Percentiles rank a stretch among this genome's conserved stretches.
Evolutionary conservation across 2,797 vertebrate species (phyloP).

Genomic region (Gymnothorax reevesii): DNA sequence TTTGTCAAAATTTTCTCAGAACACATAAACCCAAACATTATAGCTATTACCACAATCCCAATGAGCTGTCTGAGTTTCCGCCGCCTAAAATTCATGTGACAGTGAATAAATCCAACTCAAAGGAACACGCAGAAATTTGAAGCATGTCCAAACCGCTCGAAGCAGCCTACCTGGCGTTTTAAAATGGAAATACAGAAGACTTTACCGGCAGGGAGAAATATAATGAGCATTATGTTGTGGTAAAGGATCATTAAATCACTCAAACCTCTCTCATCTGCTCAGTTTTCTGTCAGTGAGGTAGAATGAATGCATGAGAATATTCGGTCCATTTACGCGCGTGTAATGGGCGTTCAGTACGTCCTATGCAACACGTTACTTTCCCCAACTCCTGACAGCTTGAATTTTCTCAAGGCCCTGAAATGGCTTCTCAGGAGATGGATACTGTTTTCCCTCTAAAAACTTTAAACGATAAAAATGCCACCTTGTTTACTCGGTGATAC

Average conservation of each 20-base stretch:
- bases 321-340: slow-evolving; percentile 11
- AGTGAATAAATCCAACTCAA: neutral
- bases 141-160: neutral
- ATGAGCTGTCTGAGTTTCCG: neutral
- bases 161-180: neutral
- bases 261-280: neutral
- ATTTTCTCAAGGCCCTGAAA: neutral
- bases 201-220: neutral
- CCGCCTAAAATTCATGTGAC: neutral
- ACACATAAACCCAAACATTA: neutral
- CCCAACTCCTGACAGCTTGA: neutral
- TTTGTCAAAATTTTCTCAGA: neutral
- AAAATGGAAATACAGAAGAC: neutral
- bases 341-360: neutral
- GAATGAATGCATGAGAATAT: neutral
- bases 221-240: neutral
- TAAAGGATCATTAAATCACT: neutral
- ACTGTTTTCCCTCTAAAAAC: neutral
- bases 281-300: neutral
- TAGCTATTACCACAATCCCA: neutral
- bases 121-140: no score
- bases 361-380: neutral
- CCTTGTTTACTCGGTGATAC: neutral
- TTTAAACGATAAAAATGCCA: neutral
- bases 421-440: neutral